Conservation (phyloP, 2,113 vertebrate genomes). For the Gymnogyps californianus region DNA sequence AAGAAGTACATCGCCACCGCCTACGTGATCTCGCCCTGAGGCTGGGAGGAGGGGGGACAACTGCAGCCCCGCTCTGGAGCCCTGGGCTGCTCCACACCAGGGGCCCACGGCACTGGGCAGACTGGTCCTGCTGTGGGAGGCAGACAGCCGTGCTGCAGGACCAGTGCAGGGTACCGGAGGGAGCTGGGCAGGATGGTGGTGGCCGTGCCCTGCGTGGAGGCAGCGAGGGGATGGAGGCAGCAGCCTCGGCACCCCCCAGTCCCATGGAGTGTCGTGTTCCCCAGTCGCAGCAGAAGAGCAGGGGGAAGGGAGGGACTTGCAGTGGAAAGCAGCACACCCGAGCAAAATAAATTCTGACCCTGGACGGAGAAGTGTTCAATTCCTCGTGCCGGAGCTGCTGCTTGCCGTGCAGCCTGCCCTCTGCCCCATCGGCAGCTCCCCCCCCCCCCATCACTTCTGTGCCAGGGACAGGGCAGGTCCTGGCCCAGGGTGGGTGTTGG, state of each 20-base stretch:
- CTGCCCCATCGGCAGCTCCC: too few relatives aligned
- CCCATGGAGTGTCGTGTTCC: rapidly evolving
- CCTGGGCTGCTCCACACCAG: background rate
- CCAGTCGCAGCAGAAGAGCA: background rate
- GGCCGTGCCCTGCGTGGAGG: rapidly evolving
- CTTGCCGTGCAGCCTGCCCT: background rate
- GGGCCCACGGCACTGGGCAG: background rate
- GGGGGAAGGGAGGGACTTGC: too few relatives aligned
- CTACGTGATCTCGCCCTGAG: slow-evolving; percentile 75
- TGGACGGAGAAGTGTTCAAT: rapidly evolving
- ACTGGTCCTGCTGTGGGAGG: background rate
- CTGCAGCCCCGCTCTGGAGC: background rate
- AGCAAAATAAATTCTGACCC: background rate
- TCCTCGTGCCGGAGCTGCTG: background rate
- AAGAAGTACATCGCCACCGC: slow-evolving; percentile 87
- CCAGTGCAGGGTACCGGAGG: background rate
- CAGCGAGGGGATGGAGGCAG: background rate
- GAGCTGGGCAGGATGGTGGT: background rate
- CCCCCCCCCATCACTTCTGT: too few relatives aligned
- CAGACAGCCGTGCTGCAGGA: rapidly evolving
- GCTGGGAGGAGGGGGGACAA: background rate
- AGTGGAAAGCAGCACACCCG: background rate
- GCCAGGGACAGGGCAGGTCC: background rate
- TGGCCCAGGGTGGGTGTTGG: background rate
- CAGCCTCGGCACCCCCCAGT: background rate